Conservation (phyloP, 2,797 vertebrate species). For the Coracias cyanogaster region DNA sequence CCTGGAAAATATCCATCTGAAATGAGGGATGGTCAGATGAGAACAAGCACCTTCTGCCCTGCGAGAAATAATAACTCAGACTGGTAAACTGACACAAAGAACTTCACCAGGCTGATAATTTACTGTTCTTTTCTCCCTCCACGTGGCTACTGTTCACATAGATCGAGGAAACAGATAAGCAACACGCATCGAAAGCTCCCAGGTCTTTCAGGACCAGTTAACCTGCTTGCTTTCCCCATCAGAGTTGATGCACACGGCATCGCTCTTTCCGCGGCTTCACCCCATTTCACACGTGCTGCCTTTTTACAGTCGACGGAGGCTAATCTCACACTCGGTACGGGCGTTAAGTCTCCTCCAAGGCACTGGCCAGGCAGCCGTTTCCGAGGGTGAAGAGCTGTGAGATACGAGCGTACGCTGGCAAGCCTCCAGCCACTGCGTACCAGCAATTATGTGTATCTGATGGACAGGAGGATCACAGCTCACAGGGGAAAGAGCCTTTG, state of each 20-base stretch:
- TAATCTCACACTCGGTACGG: not conserved
- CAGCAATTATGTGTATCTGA: not conserved
- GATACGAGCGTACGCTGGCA: accelerated
- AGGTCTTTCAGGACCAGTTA: constrained; percentile 15
- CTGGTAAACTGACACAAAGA: not conserved
- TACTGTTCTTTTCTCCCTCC: not conserved
- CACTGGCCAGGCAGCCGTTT: not conserved
- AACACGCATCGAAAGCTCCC: not conserved
- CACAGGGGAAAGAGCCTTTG: not conserved
- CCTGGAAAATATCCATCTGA: constrained; percentile 28
- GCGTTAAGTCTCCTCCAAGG: not conserved
- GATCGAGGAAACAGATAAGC: not conserved
- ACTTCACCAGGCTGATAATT: not conserved
- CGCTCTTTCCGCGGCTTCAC: not conserved
- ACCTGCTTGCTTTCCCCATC: not conserved
- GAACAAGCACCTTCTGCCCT: constrained; percentile 6
- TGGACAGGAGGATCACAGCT: not conserved
- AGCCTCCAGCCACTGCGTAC: not conserved
- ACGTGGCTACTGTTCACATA: not conserved
- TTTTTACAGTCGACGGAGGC: not conserved
- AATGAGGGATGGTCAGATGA: not conserved
- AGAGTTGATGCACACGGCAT: not conserved
- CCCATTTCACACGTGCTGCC: not conserved
- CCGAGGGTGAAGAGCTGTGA: not conserved
- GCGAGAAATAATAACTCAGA: not conserved